phyloP scores from a whole-genome alignment of 2,113 vertebrate species.

The Clupea harengus region DNA sequence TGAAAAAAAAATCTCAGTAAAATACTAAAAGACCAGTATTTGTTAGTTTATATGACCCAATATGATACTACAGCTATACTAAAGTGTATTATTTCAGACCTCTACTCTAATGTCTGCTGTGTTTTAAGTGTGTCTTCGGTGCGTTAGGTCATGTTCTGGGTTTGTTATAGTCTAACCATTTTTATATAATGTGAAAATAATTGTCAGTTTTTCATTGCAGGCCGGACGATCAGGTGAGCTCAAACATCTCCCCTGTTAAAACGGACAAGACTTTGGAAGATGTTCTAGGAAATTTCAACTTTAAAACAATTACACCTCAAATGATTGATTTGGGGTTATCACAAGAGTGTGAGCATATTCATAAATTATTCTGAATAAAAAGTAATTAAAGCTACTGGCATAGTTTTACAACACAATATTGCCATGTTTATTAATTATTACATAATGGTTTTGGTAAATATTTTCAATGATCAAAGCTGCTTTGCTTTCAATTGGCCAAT shows the following conservation, averaged over 20 bases:
- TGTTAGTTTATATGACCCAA: not conserved
- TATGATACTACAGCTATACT: too few species aligned
- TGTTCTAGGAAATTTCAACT: conserved; percentile 84
- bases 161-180: not conserved
- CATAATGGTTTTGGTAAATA: not conserved
- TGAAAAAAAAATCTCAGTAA: not conserved
- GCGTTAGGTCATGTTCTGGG: not conserved
- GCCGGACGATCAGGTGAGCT: conserved; percentile 64
- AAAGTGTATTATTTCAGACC: not conserved
- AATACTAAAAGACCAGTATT: not conserved
- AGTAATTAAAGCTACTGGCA: not conserved
- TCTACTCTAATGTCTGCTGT: not conserved
- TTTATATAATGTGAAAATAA: conserved; percentile 22
- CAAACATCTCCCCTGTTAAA: conserved; percentile 70
- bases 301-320: conserved; percentile 74
- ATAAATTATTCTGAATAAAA: not conserved
- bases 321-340: conserved; percentile 80
- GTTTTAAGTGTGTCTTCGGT: not conserved
- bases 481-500: not conserved
- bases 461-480: not conserved
- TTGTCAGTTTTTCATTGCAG: conserved; percentile 65
- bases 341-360: conserved; percentile 72
- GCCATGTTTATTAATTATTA: not conserved
- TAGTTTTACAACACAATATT: not conserved
- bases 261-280: conserved; percentile 81